Percentiles rank a stretch among this genome's conserved stretches.
phyloP scores from a whole-genome alignment of 2,113 vertebrate genomes.

The human (Homo sapiens) region GRCh38 chr1:240506001-240506500 shows the following conservation, averaged over 20 bases:
- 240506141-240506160: background rate
- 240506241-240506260: background rate
- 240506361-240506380: conserved; percentile 59
- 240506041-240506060: background rate
- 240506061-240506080: background rate
- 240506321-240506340: conserved; percentile 53
- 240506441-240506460: conserved; percentile 56
- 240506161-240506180: background rate
- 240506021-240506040: background rate
- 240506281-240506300: conserved; percentile 15
- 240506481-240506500: conserved; percentile 49
- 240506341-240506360: conserved; percentile 41
- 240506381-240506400: conserved; percentile 67
- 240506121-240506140: background rate
- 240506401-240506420: conserved; percentile 20
- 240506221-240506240: background rate
- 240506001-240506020: background rate
- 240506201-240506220: background rate
- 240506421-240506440: background rate
- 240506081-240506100: background rate
- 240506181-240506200: background rate
- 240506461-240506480: conserved; percentile 46
- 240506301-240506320: conserved; percentile 28
- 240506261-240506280: conserved; percentile 7
- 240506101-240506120: background rate